Percentiles rank a stretch among this genome's conserved stretches.
These are phyloP conservation scores for Aethes cnicana DNA, from an alignment of 2,888 invertebrate genomes.

Conservation along the genomic window DNA sequence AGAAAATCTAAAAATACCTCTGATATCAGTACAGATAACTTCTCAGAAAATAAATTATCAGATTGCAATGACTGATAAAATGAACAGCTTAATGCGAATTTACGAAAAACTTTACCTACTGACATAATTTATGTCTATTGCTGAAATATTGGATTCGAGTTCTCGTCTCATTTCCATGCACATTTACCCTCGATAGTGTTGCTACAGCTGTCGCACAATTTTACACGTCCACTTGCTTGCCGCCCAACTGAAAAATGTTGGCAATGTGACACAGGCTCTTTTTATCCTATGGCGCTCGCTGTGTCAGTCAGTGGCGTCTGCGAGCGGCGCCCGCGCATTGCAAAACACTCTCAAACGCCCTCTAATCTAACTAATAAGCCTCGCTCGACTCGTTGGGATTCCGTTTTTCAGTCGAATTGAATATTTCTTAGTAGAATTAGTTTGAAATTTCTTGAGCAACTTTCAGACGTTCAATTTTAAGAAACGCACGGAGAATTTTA, in stretches of 20 bases:
- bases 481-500: no score
- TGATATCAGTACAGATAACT: slow-evolving; percentile 12
- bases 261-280: slow-evolving; percentile 55
- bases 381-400: background rate
- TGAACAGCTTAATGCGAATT: no score
- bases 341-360: slow-evolving; percentile 23
- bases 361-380: slow-evolving; percentile 12
- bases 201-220: slow-evolving; percentile 40
- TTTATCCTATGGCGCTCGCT: slow-evolving; percentile 60
- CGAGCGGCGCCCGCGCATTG: slow-evolving; percentile 26
- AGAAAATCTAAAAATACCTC: background rate
- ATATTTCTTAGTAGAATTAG: slow-evolving; percentile 9
- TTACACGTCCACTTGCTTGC: slow-evolving; percentile 54
- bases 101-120: no score
- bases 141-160: no score
- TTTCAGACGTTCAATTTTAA: background rate
- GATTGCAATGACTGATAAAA: background rate
- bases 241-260: slow-evolving; percentile 64
- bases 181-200: slow-evolving; percentile 38
- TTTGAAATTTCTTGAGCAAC: slow-evolving; percentile 9
- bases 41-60: slow-evolving; percentile 5
- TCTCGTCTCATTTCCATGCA: no score
- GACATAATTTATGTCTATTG: no score
- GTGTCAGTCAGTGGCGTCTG: slow-evolving; percentile 51
- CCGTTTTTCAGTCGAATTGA: slow-evolving; percentile 22